phyloP scores from a whole-genome alignment of 2,797 vertebrate genomes.

The Calcarius lapponicus region DNA sequence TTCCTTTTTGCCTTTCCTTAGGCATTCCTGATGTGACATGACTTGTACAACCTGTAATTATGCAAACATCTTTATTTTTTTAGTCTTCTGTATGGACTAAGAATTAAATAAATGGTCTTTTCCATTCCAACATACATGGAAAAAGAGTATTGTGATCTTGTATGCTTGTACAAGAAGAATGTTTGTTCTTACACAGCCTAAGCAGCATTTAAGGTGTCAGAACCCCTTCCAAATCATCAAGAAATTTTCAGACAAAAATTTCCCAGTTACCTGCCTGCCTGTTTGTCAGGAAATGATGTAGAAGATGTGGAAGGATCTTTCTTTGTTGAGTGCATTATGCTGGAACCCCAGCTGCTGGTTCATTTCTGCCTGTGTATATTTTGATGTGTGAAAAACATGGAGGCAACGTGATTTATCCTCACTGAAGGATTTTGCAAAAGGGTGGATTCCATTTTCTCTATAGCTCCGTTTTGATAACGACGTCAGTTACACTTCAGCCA shows the following conservation, averaged over 20 bases:
- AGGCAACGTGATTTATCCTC: not conserved
- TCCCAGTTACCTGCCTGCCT: not conserved
- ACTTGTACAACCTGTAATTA: not conserved
- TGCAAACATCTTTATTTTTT: not conserved
- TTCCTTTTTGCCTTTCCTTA: not conserved
- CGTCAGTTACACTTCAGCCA: constrained; percentile 7
- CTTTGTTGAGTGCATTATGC: not conserved
- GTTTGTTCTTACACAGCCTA: not conserved
- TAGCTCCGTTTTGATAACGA: not conserved
- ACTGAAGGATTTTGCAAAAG: constrained; percentile 12
- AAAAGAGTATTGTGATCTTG: not conserved
- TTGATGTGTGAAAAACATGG: not conserved
- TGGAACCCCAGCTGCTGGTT: not conserved
- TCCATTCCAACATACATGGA: not conserved
- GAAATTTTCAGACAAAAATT: not conserved
- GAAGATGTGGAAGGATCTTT: not conserved
- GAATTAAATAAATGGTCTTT: not conserved
- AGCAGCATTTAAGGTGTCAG: not conserved
- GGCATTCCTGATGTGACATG: not conserved
- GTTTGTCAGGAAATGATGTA: not conserved
- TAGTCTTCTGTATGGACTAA: not conserved
- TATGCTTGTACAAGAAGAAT: fast-evolving
- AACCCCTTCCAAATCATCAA: not conserved
- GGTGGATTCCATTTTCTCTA: not conserved
- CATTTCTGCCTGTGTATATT: not conserved